Evolutionary conservation across 2,113 vertebrate genomes (phyloP).

Genomic region (Falcunculus frontatus): DNA sequence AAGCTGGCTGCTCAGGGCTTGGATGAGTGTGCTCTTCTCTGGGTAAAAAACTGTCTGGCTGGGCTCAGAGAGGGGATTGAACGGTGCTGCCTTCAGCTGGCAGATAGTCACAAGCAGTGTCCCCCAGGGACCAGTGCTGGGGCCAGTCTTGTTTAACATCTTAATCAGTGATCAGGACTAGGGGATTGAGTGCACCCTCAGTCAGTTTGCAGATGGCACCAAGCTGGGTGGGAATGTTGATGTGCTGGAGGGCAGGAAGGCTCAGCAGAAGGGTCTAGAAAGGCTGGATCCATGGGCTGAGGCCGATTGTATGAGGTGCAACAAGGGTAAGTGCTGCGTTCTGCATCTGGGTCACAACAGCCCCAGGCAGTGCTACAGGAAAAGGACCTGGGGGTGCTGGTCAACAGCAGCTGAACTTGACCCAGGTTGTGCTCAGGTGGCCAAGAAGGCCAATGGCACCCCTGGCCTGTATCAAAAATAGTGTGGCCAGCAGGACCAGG

Average conservation of each 20-base stretch:
- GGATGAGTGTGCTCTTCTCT: background rate
- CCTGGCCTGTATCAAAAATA: background rate
- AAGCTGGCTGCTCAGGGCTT: background rate
- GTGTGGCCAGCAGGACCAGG: background rate
- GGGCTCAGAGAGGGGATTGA: fast-evolving
- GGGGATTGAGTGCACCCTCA: background rate
- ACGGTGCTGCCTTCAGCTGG: background rate
- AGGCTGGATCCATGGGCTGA: background rate
- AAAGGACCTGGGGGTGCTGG: background rate
- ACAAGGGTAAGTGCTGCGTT: background rate
- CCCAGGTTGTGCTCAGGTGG: background rate
- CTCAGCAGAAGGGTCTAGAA: background rate
- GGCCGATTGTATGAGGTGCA: background rate
- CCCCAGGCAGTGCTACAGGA: background rate
- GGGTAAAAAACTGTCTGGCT: background rate
- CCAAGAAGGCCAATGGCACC: background rate
- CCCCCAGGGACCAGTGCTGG: background rate
- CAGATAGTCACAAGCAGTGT: background rate
- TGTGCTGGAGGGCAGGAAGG: background rate
- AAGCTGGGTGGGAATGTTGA: background rate
- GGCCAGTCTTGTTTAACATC: background rate
- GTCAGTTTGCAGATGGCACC: background rate
- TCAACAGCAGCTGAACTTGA: background rate
- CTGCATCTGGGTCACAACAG: background rate
- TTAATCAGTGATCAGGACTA: background rate